Evolutionary conservation across 2,888 invertebrate genomes (phyloP), one percentile per base, ranked within the genome.

Genomic region (Clivina fossor): DNA sequence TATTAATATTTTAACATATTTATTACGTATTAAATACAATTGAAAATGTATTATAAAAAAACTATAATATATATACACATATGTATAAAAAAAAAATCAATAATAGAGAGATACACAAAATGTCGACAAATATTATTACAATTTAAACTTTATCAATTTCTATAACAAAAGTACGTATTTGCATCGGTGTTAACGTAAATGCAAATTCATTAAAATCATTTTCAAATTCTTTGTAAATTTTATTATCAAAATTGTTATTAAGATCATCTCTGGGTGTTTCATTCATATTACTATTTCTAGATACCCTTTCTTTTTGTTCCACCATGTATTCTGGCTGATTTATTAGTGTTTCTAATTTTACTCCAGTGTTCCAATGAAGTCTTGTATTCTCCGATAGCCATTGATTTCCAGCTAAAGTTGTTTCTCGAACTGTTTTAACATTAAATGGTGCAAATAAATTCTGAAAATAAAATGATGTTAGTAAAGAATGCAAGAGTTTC

Each of bases 151-250:
- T 47, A 22, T 55, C 55, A 16, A 47, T 41, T 37, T 73, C 69
- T 2, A 81, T 66, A 26, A 87, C 68, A 63, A 85, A 87, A 0
- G 87, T 87, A 28, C 83, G 78, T 53, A 91, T 90, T 69, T 90
- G 80, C 82, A 89, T 90, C 0, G 90, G 83, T 16, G 75, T 75
- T 2, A 91, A 64, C 18, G 76, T 76, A 2, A 89, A 70, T 37
- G 65, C 66, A 19, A 71, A 66, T 22, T 60, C 62, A 11, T 59
- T 57, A 11, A 63, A 54, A 8, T 64, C 51, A 7, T n/a, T n/a
- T n/a, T 62, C 50, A 18, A 44, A 59, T 33, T 48, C 15, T 11
- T 9, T 26, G 13, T 32, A 19, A n/a, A 41, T 43, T 26, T 11
- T 35, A 19, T 56, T 41, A 49, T 38, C 32, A 7, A 49, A 30